Base-by-base conservation (phyloP, 1,140 invertebrate species). In the Neotoxoptera formosana region DNA sequence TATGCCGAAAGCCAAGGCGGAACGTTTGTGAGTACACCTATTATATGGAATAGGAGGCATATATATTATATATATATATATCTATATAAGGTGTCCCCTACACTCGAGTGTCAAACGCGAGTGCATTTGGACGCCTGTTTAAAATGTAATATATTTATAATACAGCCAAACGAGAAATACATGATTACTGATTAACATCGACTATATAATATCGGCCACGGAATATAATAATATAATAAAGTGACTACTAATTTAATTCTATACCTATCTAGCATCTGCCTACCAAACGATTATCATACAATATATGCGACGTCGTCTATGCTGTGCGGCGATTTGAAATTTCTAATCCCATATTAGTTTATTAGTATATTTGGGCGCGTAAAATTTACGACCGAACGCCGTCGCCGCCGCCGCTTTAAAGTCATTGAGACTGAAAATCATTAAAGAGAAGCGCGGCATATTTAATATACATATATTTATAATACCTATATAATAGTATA, bases 71-170 rank as follows among this genome's bases (percentile, higher is more conserved):
- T n/a, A n/a, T n/a, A n/a, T n/a, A 67, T 67, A 30, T n/a, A 30
- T 67, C 30, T 67, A n/a, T 76, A 76, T 76, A n/a, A 76, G 14
- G 7, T 67, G 60, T 76, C 30, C 60, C 6, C 60, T n/a, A n/a
- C 4, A 34, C 60, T 83, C 25, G 25, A 21, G 36, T 41, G 36
- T 84, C 41, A 45, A 84, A 41, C 83, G 3, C 17, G 21, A 53
- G n/a, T n/a, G n/a, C 67, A 34, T 11, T 23, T 84, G 83, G 41
- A 76, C 6, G 30, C 14, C 30, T 76, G n/a, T 76, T 76, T 76
- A 76, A n/a, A 76, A 76, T 84, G 36, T 84, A 84, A 25, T 84
- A 45, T 76, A n/a, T 76, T 41, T 76, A 76, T 76, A 76, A n/a
- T 76, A 84, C 41, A 25, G 83, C 25, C 41, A 41, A 41, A 84